Conservation (phyloP, 2,888 invertebrate genomes). For the Callyntrura sp. region DNA sequence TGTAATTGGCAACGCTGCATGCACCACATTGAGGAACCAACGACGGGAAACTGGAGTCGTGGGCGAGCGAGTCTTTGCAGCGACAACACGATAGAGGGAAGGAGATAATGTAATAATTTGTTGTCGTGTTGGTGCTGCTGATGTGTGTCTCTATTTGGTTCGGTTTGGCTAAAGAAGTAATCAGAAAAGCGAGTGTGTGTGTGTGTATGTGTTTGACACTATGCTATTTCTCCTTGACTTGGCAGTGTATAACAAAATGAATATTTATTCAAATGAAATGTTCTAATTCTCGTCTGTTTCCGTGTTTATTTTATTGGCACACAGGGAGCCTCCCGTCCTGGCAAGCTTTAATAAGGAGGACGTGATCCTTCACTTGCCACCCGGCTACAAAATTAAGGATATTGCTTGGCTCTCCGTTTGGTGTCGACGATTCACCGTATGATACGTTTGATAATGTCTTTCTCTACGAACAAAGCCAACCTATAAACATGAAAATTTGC, state of each 20-base stretch:
- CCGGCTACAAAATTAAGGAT: constrained; percentile 93
- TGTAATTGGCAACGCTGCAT: constrained; percentile 71
- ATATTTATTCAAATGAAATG: constrained; percentile 65
- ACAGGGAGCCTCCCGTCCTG: constrained; percentile 92
- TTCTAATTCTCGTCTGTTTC: constrained; percentile 46
- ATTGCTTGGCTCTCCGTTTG: constrained; percentile 97
- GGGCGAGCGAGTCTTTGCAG: too few species aligned
- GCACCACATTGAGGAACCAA: constrained; percentile 44
- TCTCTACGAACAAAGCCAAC: not conserved
- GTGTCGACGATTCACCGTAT: constrained; percentile 96
- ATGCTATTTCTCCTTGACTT: not conserved
- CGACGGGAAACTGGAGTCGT: not conserved
- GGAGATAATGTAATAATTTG: constrained; percentile 63
- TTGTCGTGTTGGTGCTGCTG: constrained; percentile 18
- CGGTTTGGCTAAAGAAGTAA: constrained; percentile 29
- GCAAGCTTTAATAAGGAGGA: constrained; percentile 91
- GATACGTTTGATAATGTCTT: constrained; percentile 84
- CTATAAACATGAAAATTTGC: not conserved
- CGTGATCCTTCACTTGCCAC: constrained; percentile 93
- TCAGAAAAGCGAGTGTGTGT: not conserved
- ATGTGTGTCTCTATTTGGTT: constrained; percentile 30
- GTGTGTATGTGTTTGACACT: not conserved
- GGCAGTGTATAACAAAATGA: constrained; percentile 21
- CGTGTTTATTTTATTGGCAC: constrained; percentile 53
- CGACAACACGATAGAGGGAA: constrained; percentile 21